These are phyloP conservation scores for Otolemur garnettii DNA, from an alignment of 2,113 vertebrate genomes.

Conservation along the genomic window DNA sequence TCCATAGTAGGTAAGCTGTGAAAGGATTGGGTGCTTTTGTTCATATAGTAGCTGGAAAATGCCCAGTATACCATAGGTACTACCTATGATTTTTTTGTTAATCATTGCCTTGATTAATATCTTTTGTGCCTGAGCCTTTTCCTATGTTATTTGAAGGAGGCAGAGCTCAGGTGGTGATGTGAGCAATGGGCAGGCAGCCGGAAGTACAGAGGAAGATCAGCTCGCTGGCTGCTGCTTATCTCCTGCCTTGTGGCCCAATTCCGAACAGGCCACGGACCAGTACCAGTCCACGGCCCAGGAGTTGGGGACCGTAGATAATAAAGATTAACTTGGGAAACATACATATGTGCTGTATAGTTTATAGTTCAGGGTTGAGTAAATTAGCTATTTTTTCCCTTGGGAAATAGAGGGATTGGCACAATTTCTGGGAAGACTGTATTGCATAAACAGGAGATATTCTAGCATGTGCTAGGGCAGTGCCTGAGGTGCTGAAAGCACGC, in stretches of 20 bases:
- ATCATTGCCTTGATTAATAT: constrained; percentile 17
- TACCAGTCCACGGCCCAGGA: no score
- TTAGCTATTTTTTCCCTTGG: not conserved
- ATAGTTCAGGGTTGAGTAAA: constrained; percentile 21
- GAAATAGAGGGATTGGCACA: not conserved
- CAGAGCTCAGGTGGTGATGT: no score
- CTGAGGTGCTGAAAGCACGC: not conserved
- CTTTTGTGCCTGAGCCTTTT: constrained; percentile 27
- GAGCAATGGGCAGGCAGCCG: no score
- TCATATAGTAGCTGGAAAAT: not conserved
- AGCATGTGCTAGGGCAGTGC: not conserved
- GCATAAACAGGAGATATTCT: not conserved
- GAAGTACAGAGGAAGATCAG: no score
- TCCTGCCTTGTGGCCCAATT: no score
- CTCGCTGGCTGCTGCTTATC: no score
- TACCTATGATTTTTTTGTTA: not conserved
- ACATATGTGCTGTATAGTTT: not conserved
- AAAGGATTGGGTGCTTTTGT: not conserved
- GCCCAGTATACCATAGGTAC: not conserved
- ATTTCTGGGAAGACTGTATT: not conserved
- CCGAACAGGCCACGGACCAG: no score
- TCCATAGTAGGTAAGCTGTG: not conserved
- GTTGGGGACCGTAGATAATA: not conserved
- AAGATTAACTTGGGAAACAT: not conserved
- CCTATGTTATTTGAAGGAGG: not conserved